These are phyloP conservation scores for Synodontis membranacea DNA, from an alignment of 2,113 vertebrate genomes.

Conservation along the genomic window DNA sequence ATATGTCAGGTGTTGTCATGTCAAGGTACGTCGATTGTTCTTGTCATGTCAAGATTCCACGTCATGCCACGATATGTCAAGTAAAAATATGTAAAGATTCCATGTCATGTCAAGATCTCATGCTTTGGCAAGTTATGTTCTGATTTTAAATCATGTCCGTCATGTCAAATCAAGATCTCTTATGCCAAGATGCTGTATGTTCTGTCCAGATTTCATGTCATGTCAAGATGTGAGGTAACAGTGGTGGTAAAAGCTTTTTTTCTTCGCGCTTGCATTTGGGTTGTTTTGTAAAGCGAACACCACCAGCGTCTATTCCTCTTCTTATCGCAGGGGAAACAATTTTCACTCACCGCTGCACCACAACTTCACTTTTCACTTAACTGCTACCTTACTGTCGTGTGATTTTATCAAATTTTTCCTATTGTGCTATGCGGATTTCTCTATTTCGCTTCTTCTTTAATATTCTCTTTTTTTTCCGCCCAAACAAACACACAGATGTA, in stretches of 20 bases:
- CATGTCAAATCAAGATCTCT: background rate
- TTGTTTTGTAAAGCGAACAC: background rate
- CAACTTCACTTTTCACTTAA: constrained; percentile 18
- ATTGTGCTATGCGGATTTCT: background rate
- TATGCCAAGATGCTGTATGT: too few species aligned
- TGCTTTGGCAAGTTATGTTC: background rate
- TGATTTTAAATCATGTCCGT: background rate
- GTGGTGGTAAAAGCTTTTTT: background rate
- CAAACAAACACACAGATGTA: background rate
- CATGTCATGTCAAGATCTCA: background rate
- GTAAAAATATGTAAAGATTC: background rate
- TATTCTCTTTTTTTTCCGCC: background rate
- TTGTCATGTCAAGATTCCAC: background rate
- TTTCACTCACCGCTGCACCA: background rate
- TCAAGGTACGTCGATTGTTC: background rate
- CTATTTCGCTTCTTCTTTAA: constrained; percentile 6
- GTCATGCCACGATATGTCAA: too few species aligned
- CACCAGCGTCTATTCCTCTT: background rate
- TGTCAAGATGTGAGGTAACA: background rate
- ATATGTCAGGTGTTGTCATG: background rate
- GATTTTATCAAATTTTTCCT: constrained; percentile 1
- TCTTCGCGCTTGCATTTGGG: too few species aligned
- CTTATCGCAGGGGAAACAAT: background rate
- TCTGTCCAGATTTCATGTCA: background rate
- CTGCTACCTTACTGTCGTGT: background rate